A percentile compares a stretch with the other conserved stretches of the same genome.
These are phyloP conservation scores for Manis javanica DNA, from an alignment of 2,797 vertebrate genomes.

Conservation along the genomic window DNA sequence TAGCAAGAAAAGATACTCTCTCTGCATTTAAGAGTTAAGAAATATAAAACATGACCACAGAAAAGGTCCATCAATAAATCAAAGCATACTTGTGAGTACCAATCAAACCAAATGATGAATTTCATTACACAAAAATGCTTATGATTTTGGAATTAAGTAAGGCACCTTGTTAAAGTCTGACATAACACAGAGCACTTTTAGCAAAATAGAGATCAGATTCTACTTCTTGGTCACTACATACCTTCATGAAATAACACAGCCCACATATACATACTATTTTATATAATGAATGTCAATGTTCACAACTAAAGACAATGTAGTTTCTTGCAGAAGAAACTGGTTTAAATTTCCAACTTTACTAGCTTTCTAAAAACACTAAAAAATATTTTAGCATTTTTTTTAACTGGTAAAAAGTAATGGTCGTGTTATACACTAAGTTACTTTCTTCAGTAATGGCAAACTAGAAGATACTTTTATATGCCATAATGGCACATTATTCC, in stretches of 20 bases:
- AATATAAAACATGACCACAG: background rate
- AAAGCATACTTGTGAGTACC: background rate
- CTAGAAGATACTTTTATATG: slow-evolving; percentile 3
- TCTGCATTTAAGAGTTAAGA: background rate
- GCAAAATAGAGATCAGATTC: background rate
- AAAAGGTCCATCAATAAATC: background rate
- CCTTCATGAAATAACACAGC: background rate
- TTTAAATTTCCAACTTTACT: background rate
- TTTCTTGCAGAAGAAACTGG: background rate
- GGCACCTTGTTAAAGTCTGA: background rate
- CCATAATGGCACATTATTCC: background rate
- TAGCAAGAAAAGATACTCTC: background rate
- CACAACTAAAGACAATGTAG: background rate
- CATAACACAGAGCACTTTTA: background rate
- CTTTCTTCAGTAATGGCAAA: background rate
- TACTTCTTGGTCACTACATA: background rate
- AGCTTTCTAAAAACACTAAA: slow-evolving; percentile 15
- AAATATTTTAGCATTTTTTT: background rate
- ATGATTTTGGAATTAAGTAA: slow-evolving; percentile 3
- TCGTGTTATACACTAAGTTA: background rate
- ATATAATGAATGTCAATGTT: background rate
- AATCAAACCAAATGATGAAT: background rate
- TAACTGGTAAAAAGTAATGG: background rate
- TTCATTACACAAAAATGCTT: background rate
- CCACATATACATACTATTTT: background rate